Evolutionary conservation across 2,797 vertebrate species (phyloP).

Genomic region (Cuculus canorus): DNA sequence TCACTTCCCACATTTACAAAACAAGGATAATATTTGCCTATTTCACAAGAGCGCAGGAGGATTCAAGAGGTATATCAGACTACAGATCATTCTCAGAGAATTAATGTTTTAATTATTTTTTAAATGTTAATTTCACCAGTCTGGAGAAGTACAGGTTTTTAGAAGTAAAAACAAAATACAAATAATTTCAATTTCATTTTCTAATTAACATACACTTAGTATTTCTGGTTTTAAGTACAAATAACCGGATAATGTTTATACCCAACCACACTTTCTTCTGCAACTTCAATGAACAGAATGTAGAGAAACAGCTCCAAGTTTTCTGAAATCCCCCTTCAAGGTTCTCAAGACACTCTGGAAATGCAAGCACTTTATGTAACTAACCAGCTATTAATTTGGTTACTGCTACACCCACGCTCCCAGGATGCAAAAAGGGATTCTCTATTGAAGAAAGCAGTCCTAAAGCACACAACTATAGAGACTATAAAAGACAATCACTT

Average conservation of each 20-base stretch:
- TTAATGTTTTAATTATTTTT: slow-evolving; percentile 31
- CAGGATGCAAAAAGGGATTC: not conserved
- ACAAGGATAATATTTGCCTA: slow-evolving; percentile 48
- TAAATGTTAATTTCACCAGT: not conserved
- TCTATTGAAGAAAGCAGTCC: not conserved
- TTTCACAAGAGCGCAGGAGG: slow-evolving; percentile 19
- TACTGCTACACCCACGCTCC: not conserved
- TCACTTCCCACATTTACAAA: slow-evolving; percentile 57
- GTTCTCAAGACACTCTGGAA: not conserved
- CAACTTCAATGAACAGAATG: not conserved
- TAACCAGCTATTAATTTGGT: not conserved
- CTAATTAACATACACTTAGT: not conserved
- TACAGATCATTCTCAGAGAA: slow-evolving; percentile 14
- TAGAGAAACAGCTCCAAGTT: not conserved
- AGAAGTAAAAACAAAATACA: not conserved
- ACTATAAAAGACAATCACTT: not conserved
- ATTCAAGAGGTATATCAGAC: slow-evolving; percentile 15
- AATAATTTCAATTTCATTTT: not conserved
- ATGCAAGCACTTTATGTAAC: not conserved
- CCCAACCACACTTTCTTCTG: not conserved
- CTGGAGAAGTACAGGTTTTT: not conserved
- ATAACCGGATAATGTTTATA: not conserved
- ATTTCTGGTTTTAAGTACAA: not conserved
- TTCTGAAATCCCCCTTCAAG: not conserved
- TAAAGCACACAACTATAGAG: not conserved